Conservation (phyloP, 2,797 vertebrate species). For the Mormyrops attenuatus region DNA sequence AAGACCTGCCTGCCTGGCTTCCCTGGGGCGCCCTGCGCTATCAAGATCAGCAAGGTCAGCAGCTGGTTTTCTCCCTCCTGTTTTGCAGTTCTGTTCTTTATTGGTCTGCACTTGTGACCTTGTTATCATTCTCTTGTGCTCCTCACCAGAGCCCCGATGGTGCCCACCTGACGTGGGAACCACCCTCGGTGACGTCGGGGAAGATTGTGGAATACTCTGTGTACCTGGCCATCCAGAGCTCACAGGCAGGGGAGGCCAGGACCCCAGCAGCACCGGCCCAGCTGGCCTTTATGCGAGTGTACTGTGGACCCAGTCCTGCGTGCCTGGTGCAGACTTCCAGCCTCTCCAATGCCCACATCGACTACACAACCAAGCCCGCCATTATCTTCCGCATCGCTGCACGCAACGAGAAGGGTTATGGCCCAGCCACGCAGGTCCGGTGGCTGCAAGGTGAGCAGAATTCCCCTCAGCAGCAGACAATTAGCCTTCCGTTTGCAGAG, state of each 20-base stretch:
- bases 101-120: background rate
- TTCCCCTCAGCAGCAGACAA: background rate
- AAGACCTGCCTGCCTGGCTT: slow-evolving; percentile 93
- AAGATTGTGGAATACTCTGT: slow-evolving; percentile 93
- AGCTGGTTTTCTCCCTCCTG: background rate
- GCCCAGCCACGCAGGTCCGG: slow-evolving; percentile 91
- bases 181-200: slow-evolving; percentile 85
- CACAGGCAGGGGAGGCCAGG: slow-evolving; percentile 77
- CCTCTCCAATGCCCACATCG: slow-evolving; percentile 88
- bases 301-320: slow-evolving; percentile 87
- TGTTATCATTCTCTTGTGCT: background rate
- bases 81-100: background rate
- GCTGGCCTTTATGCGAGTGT: slow-evolving; percentile 91
- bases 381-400: slow-evolving; percentile 96
- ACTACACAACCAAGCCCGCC: slow-evolving; percentile 93
- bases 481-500: background rate
- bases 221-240: slow-evolving; percentile 90
- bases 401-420: slow-evolving; percentile 92
- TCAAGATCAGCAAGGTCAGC: slow-evolving; percentile 91
- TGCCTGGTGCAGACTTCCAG: slow-evolving; percentile 88
- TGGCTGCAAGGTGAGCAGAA: slow-evolving; percentile 81
- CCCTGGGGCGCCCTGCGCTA: slow-evolving; percentile 90
- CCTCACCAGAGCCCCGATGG: slow-evolving; percentile 78
- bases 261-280: slow-evolving; percentile 77
- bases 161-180: slow-evolving; percentile 94